Conservation (phyloP, 2,797 vertebrate species). For the Thalassophryne amazonica region DNA sequence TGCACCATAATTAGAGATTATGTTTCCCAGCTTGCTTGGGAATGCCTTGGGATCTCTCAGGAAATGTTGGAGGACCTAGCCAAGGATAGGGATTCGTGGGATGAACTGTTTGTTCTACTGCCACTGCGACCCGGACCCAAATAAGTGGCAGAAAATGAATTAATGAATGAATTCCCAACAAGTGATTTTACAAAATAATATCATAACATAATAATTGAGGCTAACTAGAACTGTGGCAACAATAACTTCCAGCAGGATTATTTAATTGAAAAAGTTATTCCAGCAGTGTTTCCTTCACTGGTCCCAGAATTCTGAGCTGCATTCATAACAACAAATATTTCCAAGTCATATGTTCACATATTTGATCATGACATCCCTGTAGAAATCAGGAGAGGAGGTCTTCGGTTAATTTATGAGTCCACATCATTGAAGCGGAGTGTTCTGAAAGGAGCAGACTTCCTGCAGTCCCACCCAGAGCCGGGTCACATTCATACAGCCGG, state of each 20-base stretch:
- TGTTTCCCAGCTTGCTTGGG: no score
- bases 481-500: conserved; percentile 52
- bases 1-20: no score
- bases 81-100: no score
- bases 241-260: background rate
- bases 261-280: background rate
- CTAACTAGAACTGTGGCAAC: no score
- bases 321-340: conserved; percentile 7
- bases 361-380: conserved; percentile 7
- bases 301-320: background rate
- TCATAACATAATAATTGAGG: no score
- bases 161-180: no score
- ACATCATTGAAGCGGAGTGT: background rate
- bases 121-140: no score
- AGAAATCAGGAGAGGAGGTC: conserved; percentile 13
- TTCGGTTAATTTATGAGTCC: conserved; percentile 36
- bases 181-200: no score
- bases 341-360: conserved; percentile 5
- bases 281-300: background rate
- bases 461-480: conserved; percentile 55
- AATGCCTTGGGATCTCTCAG: no score
- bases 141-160: no score
- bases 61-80: no score
- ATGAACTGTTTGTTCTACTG: no score
- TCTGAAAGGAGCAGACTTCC: conserved; percentile 45